phyloP scores from a whole-genome alignment of 2,797 vertebrate genomes.

The Sebastes variabilis region DNA sequence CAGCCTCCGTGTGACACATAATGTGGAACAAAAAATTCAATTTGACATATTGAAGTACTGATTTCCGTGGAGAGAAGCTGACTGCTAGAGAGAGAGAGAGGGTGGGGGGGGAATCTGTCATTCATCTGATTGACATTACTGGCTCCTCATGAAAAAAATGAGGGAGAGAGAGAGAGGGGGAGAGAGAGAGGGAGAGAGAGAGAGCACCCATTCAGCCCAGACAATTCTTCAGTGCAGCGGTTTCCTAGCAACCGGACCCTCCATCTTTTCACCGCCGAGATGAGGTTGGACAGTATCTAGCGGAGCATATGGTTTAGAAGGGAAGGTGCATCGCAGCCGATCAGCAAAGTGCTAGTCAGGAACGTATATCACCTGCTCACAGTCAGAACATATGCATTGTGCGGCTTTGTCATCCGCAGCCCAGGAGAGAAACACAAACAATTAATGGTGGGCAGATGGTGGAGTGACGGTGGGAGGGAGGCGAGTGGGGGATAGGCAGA shows the following conservation, averaged over 20 bases:
- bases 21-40: conserved; percentile 67
- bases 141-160: conserved; percentile 22
- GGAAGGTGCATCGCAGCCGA: conserved; percentile 50
- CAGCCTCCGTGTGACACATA: conserved; percentile 51
- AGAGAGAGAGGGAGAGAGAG: background rate
- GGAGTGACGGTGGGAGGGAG: conserved; percentile 48
- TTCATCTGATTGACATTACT: conserved; percentile 69
- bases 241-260: conserved; percentile 83
- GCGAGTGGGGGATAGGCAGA: conserved; percentile 50
- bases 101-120: conserved; percentile 21
- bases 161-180: background rate
- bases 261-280: conserved; percentile 62
- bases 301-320: conserved; percentile 70
- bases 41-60: conserved; percentile 75
- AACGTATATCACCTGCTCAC: conserved; percentile 75
- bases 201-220: conserved; percentile 84
- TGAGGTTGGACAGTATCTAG: conserved; percentile 70
- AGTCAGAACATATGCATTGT: conserved; percentile 71
- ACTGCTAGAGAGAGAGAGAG: conserved; percentile 13
- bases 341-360: conserved; percentile 38
- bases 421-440: conserved; percentile 70
- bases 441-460: conserved; percentile 82
- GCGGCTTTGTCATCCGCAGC: conserved; percentile 63
- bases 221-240: conserved; percentile 85
- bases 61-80: conserved; percentile 72